Evolutionary conservation across 2,888 invertebrate species (phyloP).

Genomic region (Lasioglossum oenotherae): DNA sequence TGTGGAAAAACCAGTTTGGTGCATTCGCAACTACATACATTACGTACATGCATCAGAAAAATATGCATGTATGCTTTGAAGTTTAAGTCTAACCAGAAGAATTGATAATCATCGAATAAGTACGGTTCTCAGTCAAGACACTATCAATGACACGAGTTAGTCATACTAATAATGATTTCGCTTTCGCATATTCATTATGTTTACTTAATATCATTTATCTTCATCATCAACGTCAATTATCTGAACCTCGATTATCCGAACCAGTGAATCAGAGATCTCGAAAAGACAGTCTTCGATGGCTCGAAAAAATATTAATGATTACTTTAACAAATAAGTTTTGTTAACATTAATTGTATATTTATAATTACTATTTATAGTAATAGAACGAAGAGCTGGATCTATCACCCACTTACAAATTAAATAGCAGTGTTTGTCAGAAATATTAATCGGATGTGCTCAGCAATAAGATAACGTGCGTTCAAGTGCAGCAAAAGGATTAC

Average conservation of each 20-base stretch:
- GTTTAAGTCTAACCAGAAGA: background rate
- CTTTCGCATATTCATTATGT: background rate
- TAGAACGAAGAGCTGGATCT: too few relatives aligned
- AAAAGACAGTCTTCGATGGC: too few relatives aligned
- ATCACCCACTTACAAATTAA: too few relatives aligned
- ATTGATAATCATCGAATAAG: background rate
- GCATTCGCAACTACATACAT: background rate
- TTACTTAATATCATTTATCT: background rate
- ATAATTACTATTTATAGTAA: too few relatives aligned
- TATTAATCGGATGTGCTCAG: background rate
- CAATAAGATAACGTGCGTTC: background rate
- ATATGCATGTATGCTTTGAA: background rate
- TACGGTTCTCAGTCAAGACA: background rate
- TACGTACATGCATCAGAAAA: background rate
- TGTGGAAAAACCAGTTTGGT: constrained; percentile 51
- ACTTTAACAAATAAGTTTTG: too few relatives aligned
- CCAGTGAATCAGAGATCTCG: too few relatives aligned
- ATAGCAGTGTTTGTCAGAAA: background rate
- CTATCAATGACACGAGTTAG: background rate
- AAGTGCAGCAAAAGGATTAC: background rate
- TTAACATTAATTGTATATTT: too few relatives aligned
- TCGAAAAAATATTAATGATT: too few relatives aligned
- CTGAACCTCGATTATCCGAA: too few relatives aligned
- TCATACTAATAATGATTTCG: background rate
- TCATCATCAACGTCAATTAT: too few relatives aligned